A percentile compares a stretch with the other conserved stretches of the same genome.
These are phyloP conservation scores for Thymallus thymallus DNA, from an alignment of 2,113 vertebrate species.

Conservation along the genomic window DNA sequence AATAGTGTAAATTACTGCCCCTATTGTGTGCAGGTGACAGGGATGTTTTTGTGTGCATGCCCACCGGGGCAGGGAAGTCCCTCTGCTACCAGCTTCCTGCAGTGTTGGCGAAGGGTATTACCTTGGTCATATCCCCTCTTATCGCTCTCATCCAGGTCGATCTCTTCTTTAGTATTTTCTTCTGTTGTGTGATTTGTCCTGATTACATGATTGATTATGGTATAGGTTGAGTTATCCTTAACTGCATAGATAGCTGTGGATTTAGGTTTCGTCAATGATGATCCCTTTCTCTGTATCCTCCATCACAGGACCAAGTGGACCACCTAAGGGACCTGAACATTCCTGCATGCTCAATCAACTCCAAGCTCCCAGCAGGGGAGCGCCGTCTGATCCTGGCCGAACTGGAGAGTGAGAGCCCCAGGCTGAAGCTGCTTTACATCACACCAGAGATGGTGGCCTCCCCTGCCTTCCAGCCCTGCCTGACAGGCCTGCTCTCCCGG, in stretches of 20 bases:
- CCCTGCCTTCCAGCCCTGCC: slow-evolving; percentile 83
- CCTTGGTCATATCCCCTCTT: slow-evolving; percentile 92
- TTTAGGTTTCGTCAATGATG: neutral
- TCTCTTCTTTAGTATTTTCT: neutral
- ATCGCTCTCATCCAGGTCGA: slow-evolving; percentile 97
- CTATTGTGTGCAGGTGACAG: slow-evolving; percentile 75
- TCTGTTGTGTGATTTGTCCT: neutral
- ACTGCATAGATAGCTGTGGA: no score
- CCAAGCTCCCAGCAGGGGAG: slow-evolving; percentile 82
- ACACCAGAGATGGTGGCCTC: slow-evolving; percentile 96
- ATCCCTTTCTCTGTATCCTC: neutral
- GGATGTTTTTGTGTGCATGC: slow-evolving; percentile 98
- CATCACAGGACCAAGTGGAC: slow-evolving; percentile 87
- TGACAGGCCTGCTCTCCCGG: slow-evolving; percentile 80
- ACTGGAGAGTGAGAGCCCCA: slow-evolving; percentile 79
- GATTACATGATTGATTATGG: neutral
- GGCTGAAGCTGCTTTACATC: slow-evolving; percentile 89
- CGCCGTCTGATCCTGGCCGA: slow-evolving; percentile 82
- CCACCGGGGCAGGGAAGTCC: slow-evolving; percentile 96
- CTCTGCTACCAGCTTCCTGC: slow-evolving; percentile 97
- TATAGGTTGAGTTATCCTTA: no score
- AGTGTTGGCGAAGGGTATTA: slow-evolving; percentile 86
- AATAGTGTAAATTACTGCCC: no score
- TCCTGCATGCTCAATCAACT: slow-evolving; percentile 87
- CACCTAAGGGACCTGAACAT: slow-evolving; percentile 85